Evolutionary conservation across 2,113 vertebrate genomes (phyloP), one percentile per base, ranked within the genome.

Genomic region (Apeltes quadracus): DNA sequence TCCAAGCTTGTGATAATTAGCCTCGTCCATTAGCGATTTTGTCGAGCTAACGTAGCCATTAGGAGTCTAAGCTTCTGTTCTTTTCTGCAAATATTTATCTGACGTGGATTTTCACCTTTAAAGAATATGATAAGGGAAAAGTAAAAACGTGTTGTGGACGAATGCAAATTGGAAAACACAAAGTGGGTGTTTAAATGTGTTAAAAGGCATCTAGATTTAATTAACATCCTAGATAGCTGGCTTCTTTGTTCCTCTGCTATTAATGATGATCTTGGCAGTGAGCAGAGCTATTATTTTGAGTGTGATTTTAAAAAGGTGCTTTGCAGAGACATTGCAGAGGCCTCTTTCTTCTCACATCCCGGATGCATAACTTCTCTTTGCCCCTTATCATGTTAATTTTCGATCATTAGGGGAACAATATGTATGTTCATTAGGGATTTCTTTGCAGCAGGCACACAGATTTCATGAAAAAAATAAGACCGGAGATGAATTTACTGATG

Each of bases 11-110:
- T 77, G 87, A 92, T 94, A 93, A 95, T 94, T 94, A 94, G 88
- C 84, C 75, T 88, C 78, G 76, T 91, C 94, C 93, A 95, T 95
- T 95, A 95, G 92, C 83, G 90, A 87, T 85, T 92, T 90, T 90
- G 90, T 89, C 69, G 83, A 86, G 89, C 90, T 92, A 92, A 93
- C 92, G 85, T 85, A 84, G 88, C 90, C 92, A 93, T 94, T 94
- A 93, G 88, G 87, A 90, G 90, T 93, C 92, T 90, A 91, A 85
- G 90, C 86, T 78, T 85, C 73, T 84, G 84, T 90, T 93, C 89
- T 92, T 91, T 92, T 90, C 86, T 82, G 79, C 79, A 85, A 92
- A 87, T 89, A 87, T 90, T 85, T 85, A 89, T 92, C 91, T 90
- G 88, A 91, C 91, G 88, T 15, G 51, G 58, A 85, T 86, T 86